Conservation (phyloP, 2,888 invertebrate genomes). For the Tineola bisselliella region DNA sequence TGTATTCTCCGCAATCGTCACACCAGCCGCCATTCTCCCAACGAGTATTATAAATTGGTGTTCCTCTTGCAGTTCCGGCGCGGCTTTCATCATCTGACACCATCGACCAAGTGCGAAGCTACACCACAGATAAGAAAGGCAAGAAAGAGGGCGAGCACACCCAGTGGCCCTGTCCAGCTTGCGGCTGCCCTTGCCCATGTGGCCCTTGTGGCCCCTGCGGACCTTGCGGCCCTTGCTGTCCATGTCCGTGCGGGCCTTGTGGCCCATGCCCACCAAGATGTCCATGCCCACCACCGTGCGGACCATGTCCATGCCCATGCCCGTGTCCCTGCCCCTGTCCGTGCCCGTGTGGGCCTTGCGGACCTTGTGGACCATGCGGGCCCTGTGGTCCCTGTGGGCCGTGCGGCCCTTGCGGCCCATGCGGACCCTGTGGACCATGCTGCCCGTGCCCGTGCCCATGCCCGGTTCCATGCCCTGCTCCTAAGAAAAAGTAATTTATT, state of each 20-base stretch:
- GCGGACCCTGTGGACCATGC: conserved; percentile 5
- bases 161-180: conserved; percentile 5
- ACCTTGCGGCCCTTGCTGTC: not conserved
- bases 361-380: conserved; percentile 1
- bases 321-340: not conserved
- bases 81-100: not conserved
- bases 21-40: not conserved
- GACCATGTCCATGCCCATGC: conserved; percentile 3
- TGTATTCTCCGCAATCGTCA: not conserved
- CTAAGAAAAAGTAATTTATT: not conserved
- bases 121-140: not conserved
- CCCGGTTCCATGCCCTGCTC: not conserved
- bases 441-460: not conserved
- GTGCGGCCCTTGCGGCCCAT: not conserved
- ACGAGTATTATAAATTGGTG: conserved; percentile 6
- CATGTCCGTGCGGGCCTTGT: conserved; percentile 1
- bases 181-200: conserved; percentile 1
- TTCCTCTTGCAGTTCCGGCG: not conserved
- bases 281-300: not conserved
- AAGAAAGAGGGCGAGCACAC: not conserved
- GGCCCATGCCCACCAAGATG: not conserved
- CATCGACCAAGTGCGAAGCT: not conserved
- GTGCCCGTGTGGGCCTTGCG: not conserved
- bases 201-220: not conserved
- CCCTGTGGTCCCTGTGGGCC: conserved; percentile 6